Conservation (phyloP, 2,113 vertebrate species). For the Entosphenus tridentatus region DNA sequence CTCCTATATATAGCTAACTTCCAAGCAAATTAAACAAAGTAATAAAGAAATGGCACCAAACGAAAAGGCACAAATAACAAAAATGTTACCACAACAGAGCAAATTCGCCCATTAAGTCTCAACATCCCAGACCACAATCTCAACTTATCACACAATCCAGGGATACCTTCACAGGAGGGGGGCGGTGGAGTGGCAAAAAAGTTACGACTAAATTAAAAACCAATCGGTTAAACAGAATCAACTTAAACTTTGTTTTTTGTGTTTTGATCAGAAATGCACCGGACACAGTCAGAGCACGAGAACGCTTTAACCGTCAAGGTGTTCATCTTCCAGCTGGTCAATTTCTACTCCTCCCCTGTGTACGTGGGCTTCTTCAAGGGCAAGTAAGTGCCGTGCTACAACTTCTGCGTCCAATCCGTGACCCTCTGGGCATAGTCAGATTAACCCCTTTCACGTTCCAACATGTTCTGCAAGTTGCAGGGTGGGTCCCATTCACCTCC, state of each 20-base stretch:
- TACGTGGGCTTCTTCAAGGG: constrained; percentile 50
- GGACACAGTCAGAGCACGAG: constrained; percentile 38
- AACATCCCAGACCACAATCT: no score
- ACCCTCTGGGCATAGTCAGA: not conserved
- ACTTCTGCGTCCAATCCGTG: not conserved
- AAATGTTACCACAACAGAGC: no score
- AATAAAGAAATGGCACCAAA: no score
- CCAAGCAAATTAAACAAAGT: no score
- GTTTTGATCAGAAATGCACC: constrained; percentile 31
- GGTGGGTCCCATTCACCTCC: not conserved
- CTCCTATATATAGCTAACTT: no score
- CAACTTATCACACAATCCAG: no score
- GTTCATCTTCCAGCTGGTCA: constrained; percentile 48
- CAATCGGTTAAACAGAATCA: no score
- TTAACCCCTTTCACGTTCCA: not conserved
- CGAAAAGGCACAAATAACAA: no score
- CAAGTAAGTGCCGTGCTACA: constrained; percentile 18
- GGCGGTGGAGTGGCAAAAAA: not conserved
- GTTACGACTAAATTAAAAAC: not conserved
- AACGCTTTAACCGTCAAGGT: constrained; percentile 44
- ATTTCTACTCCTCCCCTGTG: constrained; percentile 43
- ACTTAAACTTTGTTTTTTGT: not conserved
- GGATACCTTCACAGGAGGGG: not conserved
- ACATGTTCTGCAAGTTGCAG: not conserved
- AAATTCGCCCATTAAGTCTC: no score